Evolutionary conservation across 1,140 invertebrate genomes (phyloP).

Genomic region (Pachypeltis micranthus): DNA sequence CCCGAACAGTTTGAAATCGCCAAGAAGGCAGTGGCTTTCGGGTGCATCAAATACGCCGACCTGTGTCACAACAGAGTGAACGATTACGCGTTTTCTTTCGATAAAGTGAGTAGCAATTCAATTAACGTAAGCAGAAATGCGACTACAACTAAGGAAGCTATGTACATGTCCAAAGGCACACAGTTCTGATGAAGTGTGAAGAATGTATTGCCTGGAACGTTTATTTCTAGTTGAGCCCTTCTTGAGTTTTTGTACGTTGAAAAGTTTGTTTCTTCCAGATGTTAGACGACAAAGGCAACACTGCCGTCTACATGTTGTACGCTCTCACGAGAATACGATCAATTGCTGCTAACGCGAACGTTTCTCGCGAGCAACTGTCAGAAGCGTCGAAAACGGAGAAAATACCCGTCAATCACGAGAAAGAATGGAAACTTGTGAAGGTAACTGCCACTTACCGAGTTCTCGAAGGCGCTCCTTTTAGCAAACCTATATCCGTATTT

Average conservation of each 20-base stretch:
- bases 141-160: too few relatives aligned
- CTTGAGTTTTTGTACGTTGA: too few relatives aligned
- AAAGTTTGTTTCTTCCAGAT: constrained; percentile 68
- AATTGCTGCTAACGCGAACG: constrained; percentile 68
- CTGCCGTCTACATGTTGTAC: constrained; percentile 95
- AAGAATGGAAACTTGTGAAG: constrained; percentile 93
- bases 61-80: constrained; percentile 83
- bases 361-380: constrained; percentile 44
- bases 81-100: constrained; percentile 98
- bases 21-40: constrained; percentile 87
- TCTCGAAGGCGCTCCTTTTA: too few relatives aligned
- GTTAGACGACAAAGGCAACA: constrained; percentile 98
- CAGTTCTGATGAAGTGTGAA: too few relatives aligned
- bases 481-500: too few relatives aligned
- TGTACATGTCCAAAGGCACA: too few relatives aligned
- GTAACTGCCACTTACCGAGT: constrained; percentile 31
- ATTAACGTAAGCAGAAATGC: neutral
- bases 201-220: too few relatives aligned
- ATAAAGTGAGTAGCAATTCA: constrained; percentile 49
- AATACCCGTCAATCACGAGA: constrained; percentile 70
- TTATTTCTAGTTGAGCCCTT: too few relatives aligned
- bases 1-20: constrained; percentile 71
- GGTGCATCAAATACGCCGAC: constrained; percentile 98
- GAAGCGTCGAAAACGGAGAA: constrained; percentile 41
- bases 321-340: constrained; percentile 88